phyloP scores from a whole-genome alignment of 2,113 vertebrate genomes.

The Cheirogaleus medius region DNA sequence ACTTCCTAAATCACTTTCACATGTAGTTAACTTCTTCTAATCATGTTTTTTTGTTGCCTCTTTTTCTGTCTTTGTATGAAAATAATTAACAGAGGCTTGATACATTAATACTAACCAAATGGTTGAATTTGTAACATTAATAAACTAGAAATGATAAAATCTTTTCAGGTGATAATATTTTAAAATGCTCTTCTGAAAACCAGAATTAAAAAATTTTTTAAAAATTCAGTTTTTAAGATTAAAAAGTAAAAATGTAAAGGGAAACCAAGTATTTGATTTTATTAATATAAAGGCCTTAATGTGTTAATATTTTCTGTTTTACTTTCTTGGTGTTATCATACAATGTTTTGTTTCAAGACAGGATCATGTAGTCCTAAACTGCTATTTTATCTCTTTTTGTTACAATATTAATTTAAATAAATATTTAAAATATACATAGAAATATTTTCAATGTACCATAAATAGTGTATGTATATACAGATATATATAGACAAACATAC shows the following conservation, averaged over 20 bases:
- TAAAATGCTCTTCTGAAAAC: not conserved
- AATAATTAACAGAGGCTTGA: constrained; percentile 52
- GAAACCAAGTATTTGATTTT: not conserved
- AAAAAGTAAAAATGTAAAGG: not conserved
- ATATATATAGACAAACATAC: not conserved
- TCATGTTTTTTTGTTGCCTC: constrained; percentile 50
- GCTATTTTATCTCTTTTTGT: not conserved
- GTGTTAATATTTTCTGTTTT: not conserved
- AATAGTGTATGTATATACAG: not conserved
- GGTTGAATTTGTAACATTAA: not conserved
- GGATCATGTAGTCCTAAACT: not conserved
- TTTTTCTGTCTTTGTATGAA: constrained; percentile 55
- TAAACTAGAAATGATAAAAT: constrained; percentile 3
- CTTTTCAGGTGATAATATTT: not conserved
- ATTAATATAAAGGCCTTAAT: not conserved
- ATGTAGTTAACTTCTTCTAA: constrained; percentile 72
- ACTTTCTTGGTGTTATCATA: not conserved
- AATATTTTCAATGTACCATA: not conserved
- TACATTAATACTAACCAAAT: constrained; percentile 32
- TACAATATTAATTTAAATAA: not conserved
- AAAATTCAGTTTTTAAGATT: not conserved
- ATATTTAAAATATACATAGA: not conserved
- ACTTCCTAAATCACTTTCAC: constrained; percentile 73
- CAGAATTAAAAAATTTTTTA: not conserved
- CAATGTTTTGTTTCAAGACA: not conserved